Conservation (phyloP, 2,888 invertebrate species). For the Nemotelus pantherinus region DNA sequence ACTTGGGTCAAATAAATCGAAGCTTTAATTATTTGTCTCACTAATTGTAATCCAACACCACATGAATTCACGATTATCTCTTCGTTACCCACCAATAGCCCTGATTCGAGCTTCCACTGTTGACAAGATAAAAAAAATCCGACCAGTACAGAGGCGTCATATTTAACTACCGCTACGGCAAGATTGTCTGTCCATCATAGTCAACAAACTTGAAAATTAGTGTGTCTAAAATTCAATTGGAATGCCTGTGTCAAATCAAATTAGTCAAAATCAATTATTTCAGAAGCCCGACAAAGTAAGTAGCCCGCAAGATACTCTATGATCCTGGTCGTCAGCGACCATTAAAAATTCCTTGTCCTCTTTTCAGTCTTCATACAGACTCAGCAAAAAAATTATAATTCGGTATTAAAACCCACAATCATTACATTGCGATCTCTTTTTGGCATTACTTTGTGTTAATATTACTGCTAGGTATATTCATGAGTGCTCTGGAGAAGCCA, state of each 20-base stretch:
- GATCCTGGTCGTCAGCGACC: conserved; percentile 10
- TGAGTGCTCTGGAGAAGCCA: neutral
- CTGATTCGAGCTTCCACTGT: conserved; percentile 1
- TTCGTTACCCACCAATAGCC: neutral
- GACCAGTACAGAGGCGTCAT: conserved; percentile 14
- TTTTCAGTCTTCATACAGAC: conserved; percentile 8
- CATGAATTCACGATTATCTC: neutral
- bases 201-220: conserved; percentile 20
- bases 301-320: conserved; percentile 30
- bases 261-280: conserved; percentile 39
- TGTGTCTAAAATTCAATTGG: conserved; percentile 30
- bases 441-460: neutral
- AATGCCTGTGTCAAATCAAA: conserved; percentile 41
- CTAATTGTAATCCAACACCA: neutral
- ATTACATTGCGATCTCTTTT: neutral
- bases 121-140: too few relatives aligned
- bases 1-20: too few relatives aligned
- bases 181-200: neutral
- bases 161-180: conserved; percentile 31
- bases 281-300: conserved; percentile 42
- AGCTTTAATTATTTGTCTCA: neutral
- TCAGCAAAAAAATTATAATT: conserved; percentile 11
- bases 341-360: neutral
- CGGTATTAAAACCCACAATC: conserved; percentile 29
- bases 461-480: neutral